Conservation (phyloP, 2,797 vertebrate species). For the Scarus forsteni region DNA sequence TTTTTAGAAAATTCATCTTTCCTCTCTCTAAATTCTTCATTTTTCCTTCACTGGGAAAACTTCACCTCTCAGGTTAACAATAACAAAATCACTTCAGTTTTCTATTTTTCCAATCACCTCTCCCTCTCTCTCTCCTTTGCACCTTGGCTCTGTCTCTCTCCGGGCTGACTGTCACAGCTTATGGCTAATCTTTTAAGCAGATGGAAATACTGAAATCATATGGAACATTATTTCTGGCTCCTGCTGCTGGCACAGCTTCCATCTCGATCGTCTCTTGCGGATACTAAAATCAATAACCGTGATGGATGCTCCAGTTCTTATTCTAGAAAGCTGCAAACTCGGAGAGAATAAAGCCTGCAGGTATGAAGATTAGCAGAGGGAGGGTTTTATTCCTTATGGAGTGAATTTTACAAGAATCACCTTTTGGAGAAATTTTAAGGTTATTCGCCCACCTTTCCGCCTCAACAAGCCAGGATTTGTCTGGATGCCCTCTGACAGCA, state of each 20-base stretch:
- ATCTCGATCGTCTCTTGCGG: conserved; percentile 41
- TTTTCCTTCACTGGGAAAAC: conserved; percentile 43
- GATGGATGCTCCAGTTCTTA: conserved; percentile 11
- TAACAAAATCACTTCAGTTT: conserved; percentile 44
- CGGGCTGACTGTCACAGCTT: conserved; percentile 63
- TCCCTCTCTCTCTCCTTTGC: conserved; percentile 47
- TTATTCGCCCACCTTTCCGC: conserved; percentile 55
- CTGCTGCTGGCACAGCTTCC: conserved; percentile 46
- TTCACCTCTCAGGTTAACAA: conserved; percentile 47
- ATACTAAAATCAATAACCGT: conserved; percentile 53
- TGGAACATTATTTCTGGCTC: conserved; percentile 77
- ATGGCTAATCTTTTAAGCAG: conserved; percentile 79
- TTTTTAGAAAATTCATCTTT: conserved; percentile 50
- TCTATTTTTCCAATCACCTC: conserved; percentile 74
- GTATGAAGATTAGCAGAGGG: background rate
- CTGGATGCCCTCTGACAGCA: conserved; percentile 81
- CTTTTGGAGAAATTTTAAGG: conserved; percentile 12
- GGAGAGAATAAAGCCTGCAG: conserved; percentile 3
- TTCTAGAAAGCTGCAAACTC: background rate
- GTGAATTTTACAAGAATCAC: background rate
- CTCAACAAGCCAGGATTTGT: conserved; percentile 80
- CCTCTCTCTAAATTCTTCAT: conserved; percentile 36
- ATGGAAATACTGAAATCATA: conserved; percentile 83
- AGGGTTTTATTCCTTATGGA: background rate
- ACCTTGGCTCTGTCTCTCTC: conserved; percentile 52